Evolutionary conservation across 2,888 invertebrate species (phyloP), one percentile per base, ranked within the genome.

Genomic region (Bugulina stolonifera): DNA sequence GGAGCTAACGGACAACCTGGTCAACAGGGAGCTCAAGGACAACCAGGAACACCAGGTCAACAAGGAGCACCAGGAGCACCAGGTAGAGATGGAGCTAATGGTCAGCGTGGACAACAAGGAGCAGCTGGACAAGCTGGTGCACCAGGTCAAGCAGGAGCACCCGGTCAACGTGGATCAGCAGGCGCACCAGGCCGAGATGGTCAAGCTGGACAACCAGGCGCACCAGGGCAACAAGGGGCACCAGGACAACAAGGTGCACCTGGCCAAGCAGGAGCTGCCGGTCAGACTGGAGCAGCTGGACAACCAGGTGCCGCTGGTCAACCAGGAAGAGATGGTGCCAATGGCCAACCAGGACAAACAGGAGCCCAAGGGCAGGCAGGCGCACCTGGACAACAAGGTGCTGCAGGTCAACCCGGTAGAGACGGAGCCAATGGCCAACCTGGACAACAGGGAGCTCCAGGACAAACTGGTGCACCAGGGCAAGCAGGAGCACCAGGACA

Each of bases 71-170:
- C 32, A 54, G 73, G 73, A 25, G 18, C 64, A 10, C 3, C 57
- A 43, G 75, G 75, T 69, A 64, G 27, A 58, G 57, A 43, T 25
- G 75, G 75, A 25, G 5, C n/a, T 35, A 35, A 57, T 57, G 57
- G 64, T 10, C 64, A 64, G 32, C 35, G 18, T 18, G 73, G 73
- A 29, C 27, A 54, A 25, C 69, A 14, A 73, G 73, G 64, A 64
- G n/a, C 18, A 18, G 10, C 22, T 10, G 64, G 64, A 25, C 32
- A 27, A 64, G 29, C 64, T 32, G 64, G 64, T 29, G 32, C 64
- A 27, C 64, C 64, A 29, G 64, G 64, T 32, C 64, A 64, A 64
- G 29, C 25, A 64, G 64, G 64, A 29, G 64, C 32, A 32, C 29
- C 64, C n/a, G 64, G 64, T 25, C 64, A 64, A 32, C 64, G 10